Percentiles rank a stretch among this genome's conserved stretches.
These are phyloP conservation scores for Arctia plantaginis DNA, from an alignment of 2,888 invertebrate species.

Conservation along the genomic window DNA sequence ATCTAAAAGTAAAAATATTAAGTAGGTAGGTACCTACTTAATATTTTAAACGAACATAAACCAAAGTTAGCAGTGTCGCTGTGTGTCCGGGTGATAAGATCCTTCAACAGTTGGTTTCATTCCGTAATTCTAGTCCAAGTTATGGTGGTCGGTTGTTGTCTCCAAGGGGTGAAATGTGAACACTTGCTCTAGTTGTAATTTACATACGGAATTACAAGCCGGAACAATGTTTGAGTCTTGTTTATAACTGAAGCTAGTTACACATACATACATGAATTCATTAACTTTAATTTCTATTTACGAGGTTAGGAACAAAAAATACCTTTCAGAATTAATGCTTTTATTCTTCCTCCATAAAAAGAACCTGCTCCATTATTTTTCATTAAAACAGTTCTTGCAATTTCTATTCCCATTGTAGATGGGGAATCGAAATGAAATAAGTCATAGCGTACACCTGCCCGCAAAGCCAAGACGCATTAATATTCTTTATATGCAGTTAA, in stretches of 20 bases:
- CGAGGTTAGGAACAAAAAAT: constrained; percentile 35
- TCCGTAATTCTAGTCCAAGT: constrained; percentile 51
- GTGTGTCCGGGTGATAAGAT: constrained; percentile 49
- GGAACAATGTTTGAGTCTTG: constrained; percentile 76
- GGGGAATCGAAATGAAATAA: constrained; percentile 80
- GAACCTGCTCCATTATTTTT: constrained; percentile 64
- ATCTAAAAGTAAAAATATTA: no score
- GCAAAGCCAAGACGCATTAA: constrained; percentile 75
- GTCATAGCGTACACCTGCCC: constrained; percentile 83
- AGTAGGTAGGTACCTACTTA: constrained; percentile 70
- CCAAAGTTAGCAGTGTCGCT: constrained; percentile 61
- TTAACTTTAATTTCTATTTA: constrained; percentile 34
- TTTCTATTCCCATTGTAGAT: constrained; percentile 72
- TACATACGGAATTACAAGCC: constrained; percentile 84
- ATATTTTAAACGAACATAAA: constrained; percentile 81
- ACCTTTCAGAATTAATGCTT: constrained; percentile 23
- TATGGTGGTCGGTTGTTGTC: constrained; percentile 60
- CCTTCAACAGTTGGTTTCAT: constrained; percentile 45
- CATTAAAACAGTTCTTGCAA: constrained; percentile 70
- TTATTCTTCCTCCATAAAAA: constrained; percentile 44
- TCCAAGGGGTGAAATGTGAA: constrained; percentile 76
- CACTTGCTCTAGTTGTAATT: constrained; percentile 82
- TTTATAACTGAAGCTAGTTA: constrained; percentile 60
- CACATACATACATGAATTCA: constrained; percentile 35
- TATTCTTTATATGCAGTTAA: constrained; percentile 86